A percentile compares a stretch with the other conserved stretches of the same genome.
These are phyloP conservation scores for Drosophila birchii DNA, from an alignment of 2,888 invertebrate species.

Conservation along the genomic window DNA sequence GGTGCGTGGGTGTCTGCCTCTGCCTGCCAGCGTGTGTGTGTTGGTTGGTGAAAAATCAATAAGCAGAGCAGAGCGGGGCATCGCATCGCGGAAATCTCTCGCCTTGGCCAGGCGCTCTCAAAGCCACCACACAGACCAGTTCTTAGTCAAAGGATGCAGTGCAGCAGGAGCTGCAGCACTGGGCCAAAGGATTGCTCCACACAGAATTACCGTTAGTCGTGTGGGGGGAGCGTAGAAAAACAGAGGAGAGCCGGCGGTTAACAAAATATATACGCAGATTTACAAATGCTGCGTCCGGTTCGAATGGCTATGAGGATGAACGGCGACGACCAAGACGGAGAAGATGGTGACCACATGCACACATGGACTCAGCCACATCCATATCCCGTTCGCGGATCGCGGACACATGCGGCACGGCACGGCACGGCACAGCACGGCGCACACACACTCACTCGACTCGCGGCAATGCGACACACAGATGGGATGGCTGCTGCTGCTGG, in stretches of 20 bases:
- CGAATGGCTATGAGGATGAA: slow-evolving; percentile 15
- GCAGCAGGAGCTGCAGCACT: not conserved
- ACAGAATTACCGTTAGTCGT: slow-evolving; percentile 30
- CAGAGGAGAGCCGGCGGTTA: slow-evolving; percentile 23
- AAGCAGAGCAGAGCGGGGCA: slow-evolving; percentile 40
- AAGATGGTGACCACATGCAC: slow-evolving; percentile 15
- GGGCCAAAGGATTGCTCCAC: not conserved
- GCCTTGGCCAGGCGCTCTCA: slow-evolving; percentile 20
- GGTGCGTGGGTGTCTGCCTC: slow-evolving; percentile 15
- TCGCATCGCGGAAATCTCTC: slow-evolving; percentile 31
- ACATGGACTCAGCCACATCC: slow-evolving; percentile 5
- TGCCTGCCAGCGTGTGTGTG: slow-evolving; percentile 1
- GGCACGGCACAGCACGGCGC: slow-evolving; percentile 11
- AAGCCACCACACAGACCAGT: not conserved
- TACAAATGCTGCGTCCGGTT: not conserved
- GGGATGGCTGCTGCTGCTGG: slow-evolving; percentile 16
- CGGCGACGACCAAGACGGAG: slow-evolving; percentile 2
- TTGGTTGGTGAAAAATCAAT: slow-evolving; percentile 48
- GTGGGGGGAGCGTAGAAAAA: slow-evolving; percentile 8
- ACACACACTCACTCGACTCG: slow-evolving; percentile 14
- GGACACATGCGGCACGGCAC: slow-evolving; percentile 27
- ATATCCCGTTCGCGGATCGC: slow-evolving; percentile 29
- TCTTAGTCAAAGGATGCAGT: slow-evolving; percentile 22
- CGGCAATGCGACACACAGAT: slow-evolving; percentile 17
- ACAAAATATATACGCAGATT: not conserved